Base-by-base conservation (phyloP, 2,113 vertebrate species). In the Bubo bubo region DNA sequence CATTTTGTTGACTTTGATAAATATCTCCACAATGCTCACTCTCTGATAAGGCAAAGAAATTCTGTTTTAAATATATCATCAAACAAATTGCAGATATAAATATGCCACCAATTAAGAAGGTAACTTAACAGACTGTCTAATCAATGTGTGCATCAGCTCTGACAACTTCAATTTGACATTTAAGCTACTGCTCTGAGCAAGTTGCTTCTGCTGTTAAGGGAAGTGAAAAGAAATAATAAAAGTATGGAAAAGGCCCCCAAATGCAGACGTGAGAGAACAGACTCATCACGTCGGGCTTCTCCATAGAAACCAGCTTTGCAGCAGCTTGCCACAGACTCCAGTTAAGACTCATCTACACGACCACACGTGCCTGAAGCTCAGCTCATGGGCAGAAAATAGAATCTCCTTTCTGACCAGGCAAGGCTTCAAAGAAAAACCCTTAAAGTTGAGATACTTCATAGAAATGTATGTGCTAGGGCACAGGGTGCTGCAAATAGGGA, bases 31-130 rank as follows among this genome's bases (percentile, higher is more conserved):
- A 60, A 2, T 4, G 49, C 19, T 81, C 37, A 62, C 62, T 53
- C 77, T 9, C 66, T 47, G 53, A 14, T 20, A 39, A 39, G 62
- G 94, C 74, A 66, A 47, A n/a, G 84, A 12, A 86, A 37, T 9
- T 8, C 47, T 6, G 45, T 45, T 85, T 92, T 76, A 81, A 93
- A 79, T 50, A 75, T 12, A 75, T 34, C 93, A 41, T 7, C 84
- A 12, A 45, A 56, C 58, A 32, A 95, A 77, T 1, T 55, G 81
- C 56, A 59, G 94, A 63, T 59, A 56, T 21, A 73, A 92, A 85
- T 19, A n/a, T 2, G 28, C 30, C 47, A 34, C 83, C 67, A 97
- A 67, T 91, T 62, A 95, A 93, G 95, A 27, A 73, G 90, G 47
- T 6, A 64, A 41, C 71, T 79, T 30, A 72, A 32, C 77, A 94